Evolutionary conservation across 2,797 vertebrate species (phyloP), one percentile per base, ranked within the genome.

Genomic region (Anabacerthia variegaticeps): DNA sequence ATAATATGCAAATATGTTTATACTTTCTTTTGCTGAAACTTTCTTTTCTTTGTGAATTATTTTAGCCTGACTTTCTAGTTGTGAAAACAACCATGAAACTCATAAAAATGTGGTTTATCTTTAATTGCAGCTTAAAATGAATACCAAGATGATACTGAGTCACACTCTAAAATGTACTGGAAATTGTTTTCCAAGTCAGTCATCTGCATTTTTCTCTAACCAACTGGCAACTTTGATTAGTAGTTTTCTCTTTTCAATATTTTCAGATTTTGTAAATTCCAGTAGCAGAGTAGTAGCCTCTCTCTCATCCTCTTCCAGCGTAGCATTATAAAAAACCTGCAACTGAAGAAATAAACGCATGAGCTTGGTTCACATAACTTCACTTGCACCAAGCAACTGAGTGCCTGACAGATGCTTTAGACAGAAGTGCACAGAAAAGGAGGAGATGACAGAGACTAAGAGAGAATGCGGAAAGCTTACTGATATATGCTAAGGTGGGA

Each of bases 241-340:
- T 28, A 28, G 63, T 68, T 95, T 61, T 92, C 65, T 96, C 79
- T 52, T 97, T 94, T 97, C 88, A 69, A 88, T 71, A 85, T 97
- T 97, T 72, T 91, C 66, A 21, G 37, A 85, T 95, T 96, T 97
- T 80, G 92, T 90, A 39, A 44, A n/a, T 78, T 98, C 95, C 72
- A 98, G 62, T 16, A 73, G 79, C 32, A 96, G 32, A 23, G 95
- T 96, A 34, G 65, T 26, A 30, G 5, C 12, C 62, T 75, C 73
- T 78, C 76, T 96, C 84, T 96, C 84, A 39, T 94, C 84, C n/a
- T 97, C 96, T 55, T 97, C 96, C 93, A 98, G 48, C 54, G 98
- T 97, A 69, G 75, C 81, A 62, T 95, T 97, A 90, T 98, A 97
- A 91, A 98, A 98, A 69, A 94, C 89, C 91, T 98, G 97, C 73